Evolutionary conservation across 37 sponge, comb jelly and placozoan species (phyloP), one percentile per base, ranked within the genome.

Genomic region (Theonella swinhoei): DNA sequence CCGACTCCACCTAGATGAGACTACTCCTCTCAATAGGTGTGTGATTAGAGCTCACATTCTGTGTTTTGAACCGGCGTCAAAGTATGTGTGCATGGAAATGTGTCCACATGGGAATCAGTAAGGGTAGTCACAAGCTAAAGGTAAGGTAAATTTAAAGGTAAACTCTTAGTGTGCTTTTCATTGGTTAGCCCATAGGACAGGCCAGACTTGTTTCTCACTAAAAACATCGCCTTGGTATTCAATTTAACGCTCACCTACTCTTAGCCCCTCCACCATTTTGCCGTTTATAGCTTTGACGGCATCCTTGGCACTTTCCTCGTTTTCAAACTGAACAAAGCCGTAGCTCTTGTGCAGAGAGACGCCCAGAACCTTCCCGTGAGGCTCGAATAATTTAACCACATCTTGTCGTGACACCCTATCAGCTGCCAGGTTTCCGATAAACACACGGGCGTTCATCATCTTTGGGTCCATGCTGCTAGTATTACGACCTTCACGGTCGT

Each of bases 251-350:
- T 42, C 47, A 91, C 91, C 91, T 59, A 86, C 26, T 26, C 36
- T 70, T 0, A 39, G 30, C 17, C 91, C 91, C 19, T 82, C 22
- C 29, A 91, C 17, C 34, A 37, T 41, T 39, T 33, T 42, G 4
- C 87, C 87, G 67, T 91, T 83, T 1, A 33, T 70, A 1, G 37
- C 75, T 23, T 35, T 47, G 43, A 91, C 88, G 1, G 92, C 88
- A 26, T 66, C 58, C 20, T 75, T 83, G 0, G 92, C 92, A 34
- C 11, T 35, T 17, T 83, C 84, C 75, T 74, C 87, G n/a, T 79
- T 83, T 31, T 79, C 80, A 77, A 78, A 91, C 77, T 91, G 92
- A 26, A 91, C 92, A 38, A 91, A 91, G 34, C 88, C 92, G 36
- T 83, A 91, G 42, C 76, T 87, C 75, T 80, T 87, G 64, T 87